Evolutionary conservation across 2,888 invertebrate species (phyloP).

Genomic region (Erebia palarica): DNA sequence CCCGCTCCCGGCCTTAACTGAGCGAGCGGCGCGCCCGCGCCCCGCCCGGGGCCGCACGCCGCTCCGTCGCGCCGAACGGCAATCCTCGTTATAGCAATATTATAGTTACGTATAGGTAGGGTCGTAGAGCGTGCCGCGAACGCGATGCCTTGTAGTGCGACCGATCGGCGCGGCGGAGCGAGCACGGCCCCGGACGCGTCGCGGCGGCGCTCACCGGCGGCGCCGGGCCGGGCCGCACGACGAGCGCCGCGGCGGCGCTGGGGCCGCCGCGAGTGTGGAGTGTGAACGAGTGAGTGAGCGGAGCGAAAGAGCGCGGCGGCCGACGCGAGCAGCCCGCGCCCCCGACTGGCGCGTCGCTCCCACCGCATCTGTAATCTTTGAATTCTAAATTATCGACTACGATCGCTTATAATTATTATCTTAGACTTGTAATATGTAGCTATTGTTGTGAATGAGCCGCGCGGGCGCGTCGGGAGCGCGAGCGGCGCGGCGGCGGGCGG

Average conservation of each 20-base stretch:
- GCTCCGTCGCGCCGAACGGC: slow-evolving; percentile 49
- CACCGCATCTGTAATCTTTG: slow-evolving; percentile 60
- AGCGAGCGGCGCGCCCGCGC: slow-evolving; percentile 60
- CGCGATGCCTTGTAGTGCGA: slow-evolving; percentile 46
- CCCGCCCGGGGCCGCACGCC: slow-evolving; percentile 54
- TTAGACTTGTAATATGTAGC: slow-evolving; percentile 74
- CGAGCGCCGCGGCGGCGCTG: slow-evolving; percentile 38
- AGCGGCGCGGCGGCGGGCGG: slow-evolving; percentile 43
- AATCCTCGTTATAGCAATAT: slow-evolving; percentile 59
- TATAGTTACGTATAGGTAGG: slow-evolving; percentile 56
- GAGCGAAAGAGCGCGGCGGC: slow-evolving; percentile 43
- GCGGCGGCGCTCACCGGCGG: slow-evolving; percentile 35
- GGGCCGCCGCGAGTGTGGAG: slow-evolving; percentile 40
- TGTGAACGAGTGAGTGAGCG: slow-evolving; percentile 39
- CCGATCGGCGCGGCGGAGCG: slow-evolving; percentile 44
- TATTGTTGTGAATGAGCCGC: slow-evolving; percentile 65
- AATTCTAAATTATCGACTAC: slow-evolving; percentile 69
- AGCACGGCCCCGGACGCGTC: slow-evolving; percentile 34
- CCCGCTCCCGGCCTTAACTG: slow-evolving; percentile 63
- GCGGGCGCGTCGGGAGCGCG: slow-evolving; percentile 43
- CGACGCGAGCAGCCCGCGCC: slow-evolving; percentile 39
- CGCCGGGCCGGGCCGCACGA: slow-evolving; percentile 26
- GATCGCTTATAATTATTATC: slow-evolving; percentile 74
- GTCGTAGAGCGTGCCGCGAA: slow-evolving; percentile 50
- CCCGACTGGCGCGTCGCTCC: slow-evolving; percentile 51